phyloP scores from a whole-genome alignment of 2,797 vertebrate species.

The Nannoperca australis region DNA sequence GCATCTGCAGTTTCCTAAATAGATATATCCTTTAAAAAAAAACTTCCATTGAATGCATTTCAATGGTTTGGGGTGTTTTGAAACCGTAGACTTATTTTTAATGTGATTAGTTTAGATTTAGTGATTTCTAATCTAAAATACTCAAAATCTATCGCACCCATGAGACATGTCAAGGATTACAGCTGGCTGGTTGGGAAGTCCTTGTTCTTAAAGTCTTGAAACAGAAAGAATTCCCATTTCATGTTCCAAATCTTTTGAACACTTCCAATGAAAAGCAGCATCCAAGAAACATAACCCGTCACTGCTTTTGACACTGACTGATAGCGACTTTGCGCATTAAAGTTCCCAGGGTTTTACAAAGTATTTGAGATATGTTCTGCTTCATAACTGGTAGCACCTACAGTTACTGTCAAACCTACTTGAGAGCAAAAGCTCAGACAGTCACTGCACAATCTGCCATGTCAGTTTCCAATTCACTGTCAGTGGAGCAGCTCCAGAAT shows the following conservation, averaged over 20 bases:
- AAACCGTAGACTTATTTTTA: constrained; percentile 55
- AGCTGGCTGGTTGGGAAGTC: constrained; percentile 20
- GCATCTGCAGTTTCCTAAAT: constrained; percentile 45
- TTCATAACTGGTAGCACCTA: constrained; percentile 35
- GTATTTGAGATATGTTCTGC: constrained; percentile 51
- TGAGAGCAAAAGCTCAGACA: constrained; percentile 53
- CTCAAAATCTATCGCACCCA: constrained; percentile 34
- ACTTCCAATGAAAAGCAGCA: constrained; percentile 15
- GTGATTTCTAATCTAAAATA: constrained; percentile 49
- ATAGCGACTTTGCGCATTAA: constrained; percentile 9
- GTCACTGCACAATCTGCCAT: constrained; percentile 57
- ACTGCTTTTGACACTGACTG: constrained; percentile 33
- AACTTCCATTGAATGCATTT: constrained; percentile 38
- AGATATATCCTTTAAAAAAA: constrained; percentile 42
- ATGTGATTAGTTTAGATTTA: too few species aligned
- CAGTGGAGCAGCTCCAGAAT: constrained; percentile 67
- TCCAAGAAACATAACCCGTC: constrained; percentile 34
- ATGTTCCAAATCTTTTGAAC: constrained; percentile 33
- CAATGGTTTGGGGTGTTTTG: constrained; percentile 39
- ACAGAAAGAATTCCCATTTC: constrained; percentile 39
- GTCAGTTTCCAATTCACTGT: constrained; percentile 66
- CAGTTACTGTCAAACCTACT: constrained; percentile 53
- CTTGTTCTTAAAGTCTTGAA: constrained; percentile 25
- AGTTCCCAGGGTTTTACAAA: constrained; percentile 50
- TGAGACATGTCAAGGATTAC: constrained; percentile 34